Conservation (phyloP, 2,797 vertebrate species). For the Arnoldichthys spilopterus region DNA sequence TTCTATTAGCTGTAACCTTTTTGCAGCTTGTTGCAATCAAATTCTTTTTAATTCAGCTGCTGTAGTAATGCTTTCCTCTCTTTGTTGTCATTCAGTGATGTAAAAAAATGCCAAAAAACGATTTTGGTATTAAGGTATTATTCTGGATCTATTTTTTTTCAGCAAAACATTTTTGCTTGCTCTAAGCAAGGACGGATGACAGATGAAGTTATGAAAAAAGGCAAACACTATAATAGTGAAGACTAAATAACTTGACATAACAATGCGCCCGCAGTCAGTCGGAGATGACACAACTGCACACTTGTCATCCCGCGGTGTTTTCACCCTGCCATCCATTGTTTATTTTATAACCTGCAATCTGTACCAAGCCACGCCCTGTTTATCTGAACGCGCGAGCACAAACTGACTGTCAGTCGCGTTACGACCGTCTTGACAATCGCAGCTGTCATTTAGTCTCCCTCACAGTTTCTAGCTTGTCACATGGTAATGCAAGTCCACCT, state of each 20-base stretch:
- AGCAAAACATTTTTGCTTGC: neutral
- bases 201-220: neutral
- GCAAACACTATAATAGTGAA: neutral
- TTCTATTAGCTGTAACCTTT: slow-evolving; percentile 7
- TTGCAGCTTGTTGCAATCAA: neutral
- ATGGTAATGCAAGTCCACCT: slow-evolving; percentile 14
- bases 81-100: neutral
- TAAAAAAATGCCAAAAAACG: neutral
- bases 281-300: neutral
- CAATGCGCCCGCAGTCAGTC: neutral
- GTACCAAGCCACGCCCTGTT: slow-evolving; percentile 1
- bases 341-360: slow-evolving; percentile 11
- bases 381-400: neutral
- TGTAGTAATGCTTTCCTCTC: neutral
- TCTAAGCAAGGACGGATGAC: neutral
- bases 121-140: neutral
- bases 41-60: neutral
- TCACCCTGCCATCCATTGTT: slow-evolving; percentile 5
- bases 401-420: slow-evolving; percentile 26
- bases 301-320: slow-evolving; percentile 3
- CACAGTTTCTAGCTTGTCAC: slow-evolving; percentile 34
- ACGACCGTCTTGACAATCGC: neutral
- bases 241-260: slow-evolving; percentile 2
- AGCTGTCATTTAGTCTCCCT: slow-evolving; percentile 43
- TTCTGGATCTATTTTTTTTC: neutral